These are phyloP conservation scores for Bergia puertoricense DNA, from an alignment of 92 coral and sea anemone species.

Conservation along the genomic window DNA sequence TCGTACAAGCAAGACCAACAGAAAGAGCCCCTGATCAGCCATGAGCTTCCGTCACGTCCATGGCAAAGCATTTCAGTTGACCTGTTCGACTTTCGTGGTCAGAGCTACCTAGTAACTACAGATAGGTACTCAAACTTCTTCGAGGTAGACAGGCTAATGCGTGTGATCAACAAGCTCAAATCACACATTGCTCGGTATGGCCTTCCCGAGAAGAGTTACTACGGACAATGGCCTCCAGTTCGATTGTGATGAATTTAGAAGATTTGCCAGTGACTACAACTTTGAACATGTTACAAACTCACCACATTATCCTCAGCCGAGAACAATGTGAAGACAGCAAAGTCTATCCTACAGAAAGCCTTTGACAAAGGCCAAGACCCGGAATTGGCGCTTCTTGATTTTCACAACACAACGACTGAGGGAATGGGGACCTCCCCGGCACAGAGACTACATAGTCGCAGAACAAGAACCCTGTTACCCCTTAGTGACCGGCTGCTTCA, in stretches of 20 bases:
- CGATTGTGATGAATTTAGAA: slow-evolving; percentile 12
- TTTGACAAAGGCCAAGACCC: too few species aligned
- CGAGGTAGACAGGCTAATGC: slow-evolving; percentile 24
- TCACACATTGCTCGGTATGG: slow-evolving; percentile 37
- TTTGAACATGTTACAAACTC: slow-evolving; percentile 32
- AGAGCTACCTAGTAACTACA: slow-evolving; percentile 27
- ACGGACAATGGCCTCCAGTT: slow-evolving; percentile 41
- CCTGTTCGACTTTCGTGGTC: slow-evolving; percentile 33
- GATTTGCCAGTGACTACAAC: slow-evolving; percentile 6
- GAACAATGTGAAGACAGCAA: not conserved
- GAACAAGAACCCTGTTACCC: not conserved
- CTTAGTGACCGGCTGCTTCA: not conserved
- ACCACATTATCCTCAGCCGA: slow-evolving; percentile 18
- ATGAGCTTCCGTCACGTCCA: slow-evolving; percentile 14
- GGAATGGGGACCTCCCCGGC: not conserved
- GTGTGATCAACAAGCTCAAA: slow-evolving; percentile 37
- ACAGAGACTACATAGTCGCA: not conserved
- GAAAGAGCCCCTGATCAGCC: slow-evolving; percentile 7
- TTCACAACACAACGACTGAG: not conserved
- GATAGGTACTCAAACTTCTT: slow-evolving; percentile 53
- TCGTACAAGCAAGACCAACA: slow-evolving; percentile 26
- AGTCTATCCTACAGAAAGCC: too few species aligned
- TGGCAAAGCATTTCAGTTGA: slow-evolving; percentile 47
- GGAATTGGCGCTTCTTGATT: not conserved
- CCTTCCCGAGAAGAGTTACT: slow-evolving; percentile 30